phyloP scores from a whole-genome alignment of 1,140 invertebrate species.

The Anastrepha obliqua region DNA sequence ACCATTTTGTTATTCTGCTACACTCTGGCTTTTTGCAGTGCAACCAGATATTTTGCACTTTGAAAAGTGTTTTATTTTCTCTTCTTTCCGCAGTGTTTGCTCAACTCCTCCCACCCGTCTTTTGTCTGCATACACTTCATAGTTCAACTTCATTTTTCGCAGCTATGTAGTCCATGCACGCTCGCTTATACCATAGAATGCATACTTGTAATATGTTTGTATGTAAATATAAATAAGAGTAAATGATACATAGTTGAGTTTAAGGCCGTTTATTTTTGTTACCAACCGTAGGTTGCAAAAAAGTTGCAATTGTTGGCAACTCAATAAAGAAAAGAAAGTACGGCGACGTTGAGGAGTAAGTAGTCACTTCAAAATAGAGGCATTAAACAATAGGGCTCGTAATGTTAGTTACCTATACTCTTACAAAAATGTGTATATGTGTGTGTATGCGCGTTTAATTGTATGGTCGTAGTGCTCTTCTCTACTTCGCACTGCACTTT shows the following conservation, averaged over 20 bases:
- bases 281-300: background rate
- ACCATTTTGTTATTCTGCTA: background rate
- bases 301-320: conserved; percentile 43
- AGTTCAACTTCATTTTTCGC: conserved; percentile 29
- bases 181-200: background rate
- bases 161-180: no score
- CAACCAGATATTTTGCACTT: conserved; percentile 47
- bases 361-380: background rate
- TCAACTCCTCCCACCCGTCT: background rate
- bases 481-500: conserved; percentile 8
- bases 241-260: background rate
- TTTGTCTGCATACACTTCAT: background rate
- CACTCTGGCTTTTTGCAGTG: background rate
- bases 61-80: background rate
- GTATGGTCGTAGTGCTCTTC: background rate
- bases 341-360: background rate
- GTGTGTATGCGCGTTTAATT: background rate
- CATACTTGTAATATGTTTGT: background rate
- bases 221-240: background rate
- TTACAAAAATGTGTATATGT: background rate
- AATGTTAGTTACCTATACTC: background rate
- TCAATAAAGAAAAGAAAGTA: conserved; percentile 43
- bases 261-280: background rate
- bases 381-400: background rate
- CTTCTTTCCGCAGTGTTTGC: background rate